These are phyloP conservation scores for Geotrupes spiniger DNA, from an alignment of 2,888 invertebrate species.

Conservation along the genomic window DNA sequence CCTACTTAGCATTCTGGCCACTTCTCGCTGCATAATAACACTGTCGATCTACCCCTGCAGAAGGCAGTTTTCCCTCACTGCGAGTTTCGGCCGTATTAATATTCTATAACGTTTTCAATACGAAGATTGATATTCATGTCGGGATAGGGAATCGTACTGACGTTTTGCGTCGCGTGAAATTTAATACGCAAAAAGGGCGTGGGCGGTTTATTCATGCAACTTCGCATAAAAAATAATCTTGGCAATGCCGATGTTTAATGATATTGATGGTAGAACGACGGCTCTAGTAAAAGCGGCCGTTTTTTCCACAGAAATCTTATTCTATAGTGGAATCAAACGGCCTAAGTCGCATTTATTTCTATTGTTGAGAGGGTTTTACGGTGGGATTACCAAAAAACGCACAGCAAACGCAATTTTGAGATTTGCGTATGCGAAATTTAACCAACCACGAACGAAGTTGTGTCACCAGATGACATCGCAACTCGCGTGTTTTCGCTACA, in stretches of 20 bases:
- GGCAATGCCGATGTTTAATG: not conserved
- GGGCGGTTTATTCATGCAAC: not conserved
- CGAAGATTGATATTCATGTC: conserved; percentile 1
- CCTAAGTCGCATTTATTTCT: no score
- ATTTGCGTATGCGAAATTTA: no score
- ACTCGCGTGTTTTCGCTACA: no score
- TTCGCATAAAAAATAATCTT: conserved; percentile 6
- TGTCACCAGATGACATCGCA: no score
- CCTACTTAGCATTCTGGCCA: conserved; percentile 26
- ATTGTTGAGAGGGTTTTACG: no score
- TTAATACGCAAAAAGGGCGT: conserved; percentile 1
- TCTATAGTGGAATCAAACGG: no score
- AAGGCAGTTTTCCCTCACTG: not conserved
- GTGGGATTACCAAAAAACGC: no score
- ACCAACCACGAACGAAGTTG: no score
- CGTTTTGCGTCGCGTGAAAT: conserved; percentile 2
- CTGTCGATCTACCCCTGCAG: conserved; percentile 1
- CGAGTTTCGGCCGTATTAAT: conserved; percentile 1
- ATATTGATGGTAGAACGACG: no score
- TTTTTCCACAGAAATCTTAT: no score
- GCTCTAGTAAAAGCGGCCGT: no score
- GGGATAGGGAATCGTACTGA: conserved; percentile 1
- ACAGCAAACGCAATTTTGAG: no score
- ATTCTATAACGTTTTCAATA: conserved; percentile 5
- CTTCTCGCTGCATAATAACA: conserved; percentile 12